phyloP scores from a whole-genome alignment of 2,888 invertebrate genomes.

The Lycaena phlaeas region DNA sequence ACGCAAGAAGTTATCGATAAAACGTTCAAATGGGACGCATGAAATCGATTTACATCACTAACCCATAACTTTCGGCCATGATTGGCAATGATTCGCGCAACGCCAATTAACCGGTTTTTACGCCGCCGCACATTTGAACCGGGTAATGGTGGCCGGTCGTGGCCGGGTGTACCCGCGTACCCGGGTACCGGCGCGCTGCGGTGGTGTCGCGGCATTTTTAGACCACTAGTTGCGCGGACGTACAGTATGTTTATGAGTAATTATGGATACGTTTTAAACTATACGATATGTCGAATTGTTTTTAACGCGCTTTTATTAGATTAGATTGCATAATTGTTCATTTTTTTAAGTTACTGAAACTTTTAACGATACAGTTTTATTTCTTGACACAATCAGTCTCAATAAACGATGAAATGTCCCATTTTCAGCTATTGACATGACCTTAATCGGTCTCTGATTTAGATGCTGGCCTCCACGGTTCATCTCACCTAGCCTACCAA shows the following conservation, averaged over 20 bases:
- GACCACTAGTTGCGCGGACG: slow-evolving; percentile 20
- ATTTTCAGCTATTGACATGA: no score
- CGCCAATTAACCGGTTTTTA: slow-evolving; percentile 68
- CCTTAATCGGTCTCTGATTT: no score
- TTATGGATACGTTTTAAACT: slow-evolving; percentile 1
- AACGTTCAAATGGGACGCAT: neutral
- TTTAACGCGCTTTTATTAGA: neutral
- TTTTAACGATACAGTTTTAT: no score
- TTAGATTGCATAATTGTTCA: neutral
- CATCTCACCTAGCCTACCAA: no score
- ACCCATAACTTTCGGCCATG: slow-evolving; percentile 35
- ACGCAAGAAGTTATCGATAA: no score
- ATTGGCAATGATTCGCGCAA: slow-evolving; percentile 53
- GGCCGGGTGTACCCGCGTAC: slow-evolving; percentile 15
- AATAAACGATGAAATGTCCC: no score
- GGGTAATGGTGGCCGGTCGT: slow-evolving; percentile 36
- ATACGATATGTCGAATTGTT: neutral
- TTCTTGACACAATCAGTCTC: no score
- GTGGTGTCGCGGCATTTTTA: slow-evolving; percentile 20
- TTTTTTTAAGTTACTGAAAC: no score
- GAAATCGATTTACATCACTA: slow-evolving; percentile 38
- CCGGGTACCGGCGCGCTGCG: slow-evolving; percentile 18
- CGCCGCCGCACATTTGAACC: slow-evolving; percentile 51
- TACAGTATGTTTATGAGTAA: slow-evolving; percentile 11
- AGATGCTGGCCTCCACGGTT: no score